Conservation (phyloP, 2,113 vertebrate species). For the Pungitius pungitius region DNA sequence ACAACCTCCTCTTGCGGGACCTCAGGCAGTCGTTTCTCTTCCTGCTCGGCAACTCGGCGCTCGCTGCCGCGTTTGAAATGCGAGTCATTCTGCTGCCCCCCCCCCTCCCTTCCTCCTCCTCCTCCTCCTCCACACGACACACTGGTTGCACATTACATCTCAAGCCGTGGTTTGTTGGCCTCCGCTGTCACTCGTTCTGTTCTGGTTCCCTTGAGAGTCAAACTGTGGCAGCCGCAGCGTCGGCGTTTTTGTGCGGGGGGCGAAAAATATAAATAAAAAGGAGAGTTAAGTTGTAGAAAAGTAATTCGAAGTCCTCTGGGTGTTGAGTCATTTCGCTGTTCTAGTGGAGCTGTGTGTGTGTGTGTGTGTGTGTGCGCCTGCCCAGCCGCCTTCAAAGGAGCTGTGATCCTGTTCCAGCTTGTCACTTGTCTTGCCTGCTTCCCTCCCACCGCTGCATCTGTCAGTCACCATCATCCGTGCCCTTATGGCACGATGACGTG, state of each 20-base stretch:
- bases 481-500: constrained; percentile 56
- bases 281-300: constrained; percentile 48
- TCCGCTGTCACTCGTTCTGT: background rate
- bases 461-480: constrained; percentile 56
- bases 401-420: constrained; percentile 62
- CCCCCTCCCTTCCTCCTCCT: constrained; percentile 14
- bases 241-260: constrained; percentile 26
- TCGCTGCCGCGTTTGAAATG: constrained; percentile 40
- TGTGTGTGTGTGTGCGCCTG: constrained; percentile 25
- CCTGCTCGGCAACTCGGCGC: constrained; percentile 63
- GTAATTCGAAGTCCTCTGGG: constrained; percentile 42
- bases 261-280: background rate
- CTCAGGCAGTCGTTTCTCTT: constrained; percentile 53
- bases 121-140: constrained; percentile 28
- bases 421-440: constrained; percentile 66
- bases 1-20: constrained; percentile 56
- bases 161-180: background rate
- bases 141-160: background rate
- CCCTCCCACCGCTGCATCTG: constrained; percentile 73
- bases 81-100: constrained; percentile 38
- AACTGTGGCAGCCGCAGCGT: background rate
- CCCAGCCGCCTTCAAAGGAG: constrained; percentile 48
- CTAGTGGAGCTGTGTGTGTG: constrained; percentile 21
- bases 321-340: constrained; percentile 66
- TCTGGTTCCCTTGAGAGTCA: constrained; percentile 18